Conservation (phyloP, 92 coral and sea anemone genomes). For the Bergia puertoricense region DNA sequence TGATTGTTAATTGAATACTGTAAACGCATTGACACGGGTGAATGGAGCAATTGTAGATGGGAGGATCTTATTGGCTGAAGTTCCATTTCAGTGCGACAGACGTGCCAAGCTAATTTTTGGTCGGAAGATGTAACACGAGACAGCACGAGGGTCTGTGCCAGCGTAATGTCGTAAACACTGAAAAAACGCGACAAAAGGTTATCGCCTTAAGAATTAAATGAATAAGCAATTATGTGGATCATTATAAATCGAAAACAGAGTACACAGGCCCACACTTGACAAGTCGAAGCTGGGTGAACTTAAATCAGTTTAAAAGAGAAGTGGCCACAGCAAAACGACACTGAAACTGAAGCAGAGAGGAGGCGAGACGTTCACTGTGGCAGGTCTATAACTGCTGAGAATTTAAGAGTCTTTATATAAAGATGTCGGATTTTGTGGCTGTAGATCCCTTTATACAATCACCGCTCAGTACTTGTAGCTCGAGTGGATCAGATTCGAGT, state of each 20-base stretch:
- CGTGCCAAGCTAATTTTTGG: slow-evolving; percentile 44
- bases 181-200: slow-evolving; percentile 75
- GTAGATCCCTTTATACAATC: slow-evolving; percentile 64
- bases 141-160: slow-evolving; percentile 62
- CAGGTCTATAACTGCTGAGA: slow-evolving; percentile 25
- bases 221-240: slow-evolving; percentile 89
- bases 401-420: slow-evolving; percentile 22
- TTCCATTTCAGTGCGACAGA: slow-evolving; percentile 24
- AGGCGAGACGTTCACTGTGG: slow-evolving; percentile 6
- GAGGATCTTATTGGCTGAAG: slow-evolving; percentile 68
- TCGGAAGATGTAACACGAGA: slow-evolving; percentile 64
- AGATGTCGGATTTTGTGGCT: slow-evolving; percentile 48
- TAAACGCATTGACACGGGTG: slow-evolving; percentile 93
- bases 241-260: slow-evolving; percentile 67
- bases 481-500: slow-evolving; percentile 88
- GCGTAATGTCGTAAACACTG: slow-evolving; percentile 36
- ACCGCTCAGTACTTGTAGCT: slow-evolving; percentile 77
- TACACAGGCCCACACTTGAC: slow-evolving; percentile 67
- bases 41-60: slow-evolving; percentile 42
- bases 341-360: neutral
- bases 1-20: slow-evolving; percentile 75
- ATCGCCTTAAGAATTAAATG: slow-evolving; percentile 82
- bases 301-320: slow-evolving; percentile 7
- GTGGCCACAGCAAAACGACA: slow-evolving; percentile 6
- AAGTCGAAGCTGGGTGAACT: slow-evolving; percentile 34